Base-by-base conservation (phyloP, 2,113 vertebrate species). In the Gavia stellata region DNA sequence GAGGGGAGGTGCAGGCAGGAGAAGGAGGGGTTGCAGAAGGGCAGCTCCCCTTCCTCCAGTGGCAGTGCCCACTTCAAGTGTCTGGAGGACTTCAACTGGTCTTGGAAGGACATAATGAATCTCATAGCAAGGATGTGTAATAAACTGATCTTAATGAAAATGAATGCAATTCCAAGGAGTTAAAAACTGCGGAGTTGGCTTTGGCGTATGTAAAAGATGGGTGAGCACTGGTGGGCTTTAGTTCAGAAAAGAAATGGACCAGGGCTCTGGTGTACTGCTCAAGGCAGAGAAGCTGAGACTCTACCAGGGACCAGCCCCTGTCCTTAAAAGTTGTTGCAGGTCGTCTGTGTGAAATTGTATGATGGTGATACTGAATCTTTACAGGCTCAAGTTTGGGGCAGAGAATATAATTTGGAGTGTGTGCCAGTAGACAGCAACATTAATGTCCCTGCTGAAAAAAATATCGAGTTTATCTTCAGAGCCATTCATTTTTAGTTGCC, bases 401-500 rank as follows among this genome's bases (percentile, higher is more conserved):
- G 36, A 81, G 38, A 71, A 14, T 63, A 47, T 45, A 3, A 29
- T 44, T 31, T 26, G 52, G 21, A 73, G 18, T n/a, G 23, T 53
- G 23, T 58, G 49, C 23, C 72, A 86, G 75, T 8, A 92, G 61
- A 91, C 21, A 88, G 53, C 40, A 94, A 50, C 2, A 1, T 65
- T 91, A 65, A 47, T 42, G 45, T 68, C 36, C 26, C 52, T 86
- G 42, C 16, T 63, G 63, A 83, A 77, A 62, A 91, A 83, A 68
- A 25, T 4, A 28, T 3, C 0, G 29, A 74, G 52, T 81, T 96
- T 91, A 44, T 86, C 86, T 86, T 86, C 63, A 74, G n/a, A 86
- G 47, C 11, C 24, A 73, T 78, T 94, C 58, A 67, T 91, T 94
- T 96, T 92, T 79, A 58, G 94, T 97, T 96, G 65, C 81, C 94